Base-by-base conservation (phyloP, 2,113 vertebrate species). In the Poeciliopsis prolifica region DNA sequence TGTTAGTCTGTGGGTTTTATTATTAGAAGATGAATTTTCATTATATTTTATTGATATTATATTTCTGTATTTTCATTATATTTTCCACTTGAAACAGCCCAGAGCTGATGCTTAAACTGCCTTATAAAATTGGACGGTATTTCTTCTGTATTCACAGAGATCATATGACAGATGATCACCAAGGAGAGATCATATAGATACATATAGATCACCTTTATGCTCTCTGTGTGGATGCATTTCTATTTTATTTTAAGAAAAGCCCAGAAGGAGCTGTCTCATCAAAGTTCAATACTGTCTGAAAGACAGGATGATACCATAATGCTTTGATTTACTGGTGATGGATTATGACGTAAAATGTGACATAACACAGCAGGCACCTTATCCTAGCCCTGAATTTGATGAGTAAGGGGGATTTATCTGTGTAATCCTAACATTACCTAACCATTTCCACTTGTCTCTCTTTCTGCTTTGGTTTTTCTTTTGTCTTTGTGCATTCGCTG, bases 311-410 rank as follows among this genome's bases (percentile, higher is more conserved):
- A 71, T 61, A 63, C 66, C 28, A 70, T 77, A 26, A 71, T 73
- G 71, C 24, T 14, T 64, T 74, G 61, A 64, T 80, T 80, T 80
- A 61, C 74, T 82, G 79, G 0, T 29, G 2, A 26, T 77, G 85
- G 87, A 90, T 92, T 89, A 89, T 92, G 82, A 90, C 84, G 78
- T 87, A 89, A 85, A 63, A 14, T 84, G 88, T 92, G 82, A 90
- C 83, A 85, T 88, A 89, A 85, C 69, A 8, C 26, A 12, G 67
- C 82, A 81, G 58, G 79, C 71, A 71, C 70, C 74, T 79, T 76
- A 67, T 62, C 48, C 68, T 60, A 35, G 66, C 74, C 77, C 65
- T 72, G 78, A 85, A 30, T 87, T 75, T 86, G 88, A 80, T 79
- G 82, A 88, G 85, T 80, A 74, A 89, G 62, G 54, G 33, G 87